Percentiles rank a stretch among this genome's conserved stretches.
phyloP scores from a whole-genome alignment of 2,113 vertebrate species.

The Ranitomeya imitator region DNA sequence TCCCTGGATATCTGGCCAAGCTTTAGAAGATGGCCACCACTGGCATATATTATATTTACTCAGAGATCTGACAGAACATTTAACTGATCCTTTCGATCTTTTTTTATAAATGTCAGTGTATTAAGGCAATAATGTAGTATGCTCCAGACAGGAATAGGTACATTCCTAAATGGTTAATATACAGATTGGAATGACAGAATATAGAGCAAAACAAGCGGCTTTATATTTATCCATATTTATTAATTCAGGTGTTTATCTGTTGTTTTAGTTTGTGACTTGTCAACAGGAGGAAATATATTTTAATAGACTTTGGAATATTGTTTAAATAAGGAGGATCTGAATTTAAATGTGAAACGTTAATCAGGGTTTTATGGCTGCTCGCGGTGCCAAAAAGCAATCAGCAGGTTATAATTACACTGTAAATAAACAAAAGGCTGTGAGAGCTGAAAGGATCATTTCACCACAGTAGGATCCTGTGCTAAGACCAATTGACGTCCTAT shows the following conservation, averaged over 20 bases:
- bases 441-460: neutral
- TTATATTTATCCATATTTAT: neutral
- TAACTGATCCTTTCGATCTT: neutral
- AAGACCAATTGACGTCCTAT: neutral
- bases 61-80: neutral
- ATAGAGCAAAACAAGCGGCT: neutral
- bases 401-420: slow-evolving; percentile 32
- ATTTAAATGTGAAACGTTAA: slow-evolving; percentile 24
- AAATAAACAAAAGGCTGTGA: neutral
- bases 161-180: neutral
- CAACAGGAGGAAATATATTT: slow-evolving; percentile 14
- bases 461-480: neutral
- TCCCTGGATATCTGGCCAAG: too few relatives aligned
- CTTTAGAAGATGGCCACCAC: neutral
- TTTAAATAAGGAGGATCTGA: slow-evolving; percentile 16
- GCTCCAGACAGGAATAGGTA: neutral
- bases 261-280: neutral
- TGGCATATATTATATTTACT: too few relatives aligned
- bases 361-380: slow-evolving; percentile 26
- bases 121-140: neutral
- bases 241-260: slow-evolving; percentile 5
- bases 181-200: neutral
- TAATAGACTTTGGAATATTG: neutral
- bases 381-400: slow-evolving; percentile 47
- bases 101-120: neutral